phyloP scores from a whole-genome alignment of 2,113 vertebrate genomes.

The Dipodomys stephensi region DNA sequence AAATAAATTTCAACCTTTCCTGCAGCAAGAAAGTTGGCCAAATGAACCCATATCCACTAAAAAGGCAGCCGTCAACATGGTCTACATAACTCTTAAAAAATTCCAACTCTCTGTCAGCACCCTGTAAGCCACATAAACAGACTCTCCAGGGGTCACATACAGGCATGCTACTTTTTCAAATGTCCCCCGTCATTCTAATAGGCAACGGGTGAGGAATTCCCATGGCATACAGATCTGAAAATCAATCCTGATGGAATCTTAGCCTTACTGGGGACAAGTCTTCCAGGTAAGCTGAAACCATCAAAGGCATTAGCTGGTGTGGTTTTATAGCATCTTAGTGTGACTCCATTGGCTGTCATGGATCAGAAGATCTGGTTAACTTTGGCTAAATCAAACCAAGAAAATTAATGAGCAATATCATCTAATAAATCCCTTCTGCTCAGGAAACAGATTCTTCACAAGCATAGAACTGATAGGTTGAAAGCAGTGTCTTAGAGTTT shows the following conservation, averaged over 20 bases:
- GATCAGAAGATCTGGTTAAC: not conserved
- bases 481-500: not conserved
- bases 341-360: not conserved
- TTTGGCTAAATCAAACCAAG: conserved; percentile 2
- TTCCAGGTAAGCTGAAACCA: not conserved
- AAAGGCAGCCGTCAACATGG: not conserved
- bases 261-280: too few species aligned
- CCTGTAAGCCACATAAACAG: not conserved
- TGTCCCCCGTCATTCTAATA: not conserved
- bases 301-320: not conserved
- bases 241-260: not conserved
- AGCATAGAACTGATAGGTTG: not conserved
- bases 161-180: not conserved
- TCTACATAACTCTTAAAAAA: not conserved
- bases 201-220: not conserved
- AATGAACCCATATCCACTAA: not conserved
- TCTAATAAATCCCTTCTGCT: conserved; percentile 36
- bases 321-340: not conserved
- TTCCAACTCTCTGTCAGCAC: not conserved
- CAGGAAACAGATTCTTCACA: conserved; percentile 37
- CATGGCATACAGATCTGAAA: not conserved
- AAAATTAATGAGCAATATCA: conserved; percentile 20
- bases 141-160: not conserved
- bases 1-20: conserved; percentile 15
- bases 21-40: not conserved